Conservation (phyloP, 2,113 vertebrate species). For the Lathamus discolor region DNA sequence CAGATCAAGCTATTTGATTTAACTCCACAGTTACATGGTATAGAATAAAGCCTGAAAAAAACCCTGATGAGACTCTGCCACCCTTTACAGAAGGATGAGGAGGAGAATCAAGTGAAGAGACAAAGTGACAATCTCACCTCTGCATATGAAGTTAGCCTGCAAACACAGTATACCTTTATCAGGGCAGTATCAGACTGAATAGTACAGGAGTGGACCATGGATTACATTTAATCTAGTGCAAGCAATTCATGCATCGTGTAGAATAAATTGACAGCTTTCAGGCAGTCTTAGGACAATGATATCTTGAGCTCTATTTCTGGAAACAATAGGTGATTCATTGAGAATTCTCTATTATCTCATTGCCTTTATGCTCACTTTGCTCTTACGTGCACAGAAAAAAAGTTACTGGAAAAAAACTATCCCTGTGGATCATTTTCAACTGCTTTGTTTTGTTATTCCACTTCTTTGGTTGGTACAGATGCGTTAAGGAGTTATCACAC, state of each 20-base stretch:
- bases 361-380: neutral
- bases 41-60: neutral
- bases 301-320: neutral
- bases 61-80: neutral
- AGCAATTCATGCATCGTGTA: neutral
- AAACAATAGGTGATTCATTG: neutral
- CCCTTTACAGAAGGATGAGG: neutral
- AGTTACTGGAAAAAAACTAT: neutral
- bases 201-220: neutral
- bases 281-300: neutral
- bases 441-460: neutral
- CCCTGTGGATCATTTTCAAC: neutral
- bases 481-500: neutral
- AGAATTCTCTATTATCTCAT: neutral
- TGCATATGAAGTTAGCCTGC: neutral
- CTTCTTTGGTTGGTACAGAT: neutral
- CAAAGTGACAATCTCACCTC: neutral
- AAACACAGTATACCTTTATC: neutral
- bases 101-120: neutral
- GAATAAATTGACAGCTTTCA: neutral
- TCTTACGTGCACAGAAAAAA: neutral
- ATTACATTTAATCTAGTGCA: neutral
- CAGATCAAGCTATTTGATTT: neutral
- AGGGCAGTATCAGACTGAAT: neutral
- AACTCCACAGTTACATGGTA: neutral